A percentile compares a stretch with the other conserved stretches of the same genome.
Conservation (phyloP, 2,888 invertebrate genomes). For the Lissocephala sabroskyi region DNA sequence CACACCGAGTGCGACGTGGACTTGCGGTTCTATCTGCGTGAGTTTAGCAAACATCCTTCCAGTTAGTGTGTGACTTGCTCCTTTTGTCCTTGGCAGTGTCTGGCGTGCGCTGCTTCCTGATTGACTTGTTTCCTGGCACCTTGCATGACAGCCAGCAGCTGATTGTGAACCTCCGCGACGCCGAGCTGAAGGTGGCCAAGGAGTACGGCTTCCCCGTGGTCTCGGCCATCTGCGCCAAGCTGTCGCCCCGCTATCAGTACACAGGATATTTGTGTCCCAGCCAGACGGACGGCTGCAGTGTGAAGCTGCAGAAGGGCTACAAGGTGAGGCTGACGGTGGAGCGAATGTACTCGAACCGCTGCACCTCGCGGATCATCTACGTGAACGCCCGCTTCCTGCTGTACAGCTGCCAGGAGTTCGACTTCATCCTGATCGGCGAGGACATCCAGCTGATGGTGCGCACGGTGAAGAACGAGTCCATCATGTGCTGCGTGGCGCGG, state of each 20-base stretch:
- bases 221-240: constrained; percentile 50
- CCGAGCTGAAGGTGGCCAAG: constrained; percentile 47
- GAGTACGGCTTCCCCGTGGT: constrained; percentile 52
- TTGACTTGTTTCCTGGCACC: constrained; percentile 59
- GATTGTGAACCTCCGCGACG: constrained; percentile 52
- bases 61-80: too few species aligned
- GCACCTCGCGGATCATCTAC: constrained; percentile 36
- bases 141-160: constrained; percentile 43
- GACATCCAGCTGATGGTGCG: constrained; percentile 51
- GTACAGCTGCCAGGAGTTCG: constrained; percentile 40
- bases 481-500: constrained; percentile 47
- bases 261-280: constrained; percentile 43
- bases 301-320: constrained; percentile 24
- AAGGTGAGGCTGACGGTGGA: constrained; percentile 42
- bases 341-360: constrained; percentile 37
- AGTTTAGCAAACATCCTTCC: constrained; percentile 28
- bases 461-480: constrained; percentile 11
- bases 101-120: constrained; percentile 56
- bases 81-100: constrained; percentile 25
- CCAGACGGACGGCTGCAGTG: not conserved
- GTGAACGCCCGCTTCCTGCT: constrained; percentile 63
- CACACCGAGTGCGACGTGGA: constrained; percentile 16
- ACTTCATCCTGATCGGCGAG: constrained; percentile 61
- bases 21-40: constrained; percentile 37
- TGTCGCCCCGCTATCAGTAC: constrained; percentile 62